Percentiles rank a stretch among this genome's conserved stretches.
Evolutionary conservation across 2,113 vertebrate species (phyloP).

Genomic region (Cyprinodon variegatus): DNA sequence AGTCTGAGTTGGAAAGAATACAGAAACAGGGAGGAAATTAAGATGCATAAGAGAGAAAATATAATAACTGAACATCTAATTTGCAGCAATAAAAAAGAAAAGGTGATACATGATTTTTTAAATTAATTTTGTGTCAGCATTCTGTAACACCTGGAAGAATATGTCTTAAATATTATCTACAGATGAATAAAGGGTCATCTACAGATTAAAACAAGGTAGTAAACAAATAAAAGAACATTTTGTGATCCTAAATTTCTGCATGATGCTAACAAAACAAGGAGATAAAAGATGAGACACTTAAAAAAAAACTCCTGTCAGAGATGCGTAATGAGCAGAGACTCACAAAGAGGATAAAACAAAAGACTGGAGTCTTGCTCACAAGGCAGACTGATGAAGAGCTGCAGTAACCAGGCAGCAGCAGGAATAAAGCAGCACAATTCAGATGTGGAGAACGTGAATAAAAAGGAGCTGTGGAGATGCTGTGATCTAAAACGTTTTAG

Average conservation of each 20-base stretch:
- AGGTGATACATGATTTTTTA: background rate
- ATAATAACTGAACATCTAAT: background rate
- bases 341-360: slow-evolving; percentile 33
- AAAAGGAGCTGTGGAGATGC: slow-evolving; percentile 29
- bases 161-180: background rate
- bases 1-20: background rate
- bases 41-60: background rate
- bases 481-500: background rate
- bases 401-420: slow-evolving; percentile 52
- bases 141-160: background rate
- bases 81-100: background rate
- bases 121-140: background rate
- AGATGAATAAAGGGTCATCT: background rate
- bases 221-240: background rate
- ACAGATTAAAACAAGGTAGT: background rate
- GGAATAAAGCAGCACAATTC: slow-evolving; percentile 21
- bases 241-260: background rate
- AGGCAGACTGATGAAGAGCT: slow-evolving; percentile 54
- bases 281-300: slow-evolving; percentile 10
- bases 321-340: slow-evolving; percentile 32
- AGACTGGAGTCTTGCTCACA: slow-evolving; percentile 37
- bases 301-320: slow-evolving; percentile 34
- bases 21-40: background rate
- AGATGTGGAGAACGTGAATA: background rate
- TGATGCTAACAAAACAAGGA: background rate